phyloP scores from a whole-genome alignment of 2,113 vertebrate species.

The Pungitius pungitius region DNA sequence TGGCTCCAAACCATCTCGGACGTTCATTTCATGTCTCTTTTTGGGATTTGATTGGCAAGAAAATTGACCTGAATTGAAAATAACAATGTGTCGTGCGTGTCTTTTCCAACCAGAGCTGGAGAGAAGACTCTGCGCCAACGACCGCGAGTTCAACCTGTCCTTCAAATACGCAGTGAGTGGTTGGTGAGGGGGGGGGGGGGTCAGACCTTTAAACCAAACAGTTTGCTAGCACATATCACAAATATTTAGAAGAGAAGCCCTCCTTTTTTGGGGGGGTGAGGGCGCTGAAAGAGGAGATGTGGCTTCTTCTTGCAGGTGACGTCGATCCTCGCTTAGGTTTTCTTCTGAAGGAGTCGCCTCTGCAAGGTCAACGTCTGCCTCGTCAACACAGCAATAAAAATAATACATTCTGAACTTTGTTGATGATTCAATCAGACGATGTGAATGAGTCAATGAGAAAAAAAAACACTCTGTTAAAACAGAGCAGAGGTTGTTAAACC shows the following conservation, averaged over 20 bases:
- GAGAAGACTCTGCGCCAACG: conserved; percentile 88
- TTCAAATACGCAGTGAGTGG: conserved; percentile 91
- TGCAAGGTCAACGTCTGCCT: not conserved
- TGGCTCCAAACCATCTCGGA: too few relatives aligned
- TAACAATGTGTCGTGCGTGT: not conserved
- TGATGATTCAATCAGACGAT: too few relatives aligned
- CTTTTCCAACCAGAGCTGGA: conserved; percentile 81
- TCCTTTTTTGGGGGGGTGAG: not conserved
- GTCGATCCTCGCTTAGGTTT: not conserved
- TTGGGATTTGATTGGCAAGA: too few relatives aligned
- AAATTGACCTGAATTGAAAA: too few relatives aligned
- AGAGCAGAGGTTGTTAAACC: not conserved
- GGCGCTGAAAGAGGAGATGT: not conserved
- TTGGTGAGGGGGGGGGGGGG: too few relatives aligned
- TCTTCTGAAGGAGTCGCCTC: not conserved
- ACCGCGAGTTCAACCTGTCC: conserved; percentile 86
- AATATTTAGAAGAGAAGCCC: not conserved
- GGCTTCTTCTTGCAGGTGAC: not conserved
- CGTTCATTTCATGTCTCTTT: too few relatives aligned
- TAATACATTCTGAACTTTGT: too few relatives aligned
- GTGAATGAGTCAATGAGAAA: not conserved
- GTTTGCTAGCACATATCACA: not conserved
- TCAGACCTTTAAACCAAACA: conserved; percentile 23
- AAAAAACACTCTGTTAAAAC: not conserved
- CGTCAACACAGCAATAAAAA: too few relatives aligned